Evolutionary conservation across 2,797 vertebrate species (phyloP).

Genomic region (Xiphophorus birchmanni): DNA sequence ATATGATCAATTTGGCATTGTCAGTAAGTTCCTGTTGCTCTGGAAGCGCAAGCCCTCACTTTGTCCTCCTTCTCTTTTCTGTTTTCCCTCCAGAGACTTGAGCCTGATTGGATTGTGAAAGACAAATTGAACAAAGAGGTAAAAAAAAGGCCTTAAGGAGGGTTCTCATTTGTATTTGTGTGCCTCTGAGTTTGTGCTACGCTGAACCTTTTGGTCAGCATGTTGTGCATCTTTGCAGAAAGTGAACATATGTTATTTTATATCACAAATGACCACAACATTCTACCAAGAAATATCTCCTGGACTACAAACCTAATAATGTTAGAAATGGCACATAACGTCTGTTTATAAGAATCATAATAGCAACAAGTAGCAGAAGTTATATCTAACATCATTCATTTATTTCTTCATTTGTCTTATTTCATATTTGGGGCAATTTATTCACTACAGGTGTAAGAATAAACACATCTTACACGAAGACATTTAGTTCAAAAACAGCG

Average conservation of each 20-base stretch:
- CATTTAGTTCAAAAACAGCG: background rate
- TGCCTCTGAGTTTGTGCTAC: slow-evolving; percentile 25
- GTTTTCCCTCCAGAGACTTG: slow-evolving; percentile 66
- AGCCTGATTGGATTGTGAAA: slow-evolving; percentile 78
- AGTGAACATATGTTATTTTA: slow-evolving; percentile 16
- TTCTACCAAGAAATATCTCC: slow-evolving; percentile 25
- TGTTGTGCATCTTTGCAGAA: slow-evolving; percentile 39
- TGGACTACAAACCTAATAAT: slow-evolving; percentile 8
- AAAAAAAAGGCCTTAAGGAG: slow-evolving; percentile 73
- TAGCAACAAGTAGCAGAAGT: slow-evolving; percentile 39
- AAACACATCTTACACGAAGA: background rate
- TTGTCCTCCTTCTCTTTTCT: slow-evolving; percentile 47
- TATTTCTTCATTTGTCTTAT: slow-evolving; percentile 34
- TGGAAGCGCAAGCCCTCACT: slow-evolving; percentile 33
- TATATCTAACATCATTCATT: slow-evolving; percentile 62
- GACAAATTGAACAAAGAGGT: slow-evolving; percentile 77
- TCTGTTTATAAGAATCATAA: slow-evolving; percentile 19
- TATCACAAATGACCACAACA: slow-evolving; percentile 25
- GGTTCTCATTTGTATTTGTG: slow-evolving; percentile 33
- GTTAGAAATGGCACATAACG: background rate
- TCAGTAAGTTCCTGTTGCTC: slow-evolving; percentile 65
- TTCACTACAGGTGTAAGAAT: slow-evolving; percentile 27
- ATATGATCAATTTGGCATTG: slow-evolving; percentile 26
- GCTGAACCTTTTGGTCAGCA: slow-evolving; percentile 36
- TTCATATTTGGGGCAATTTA: slow-evolving; percentile 33